Evolutionary conservation across 2,888 invertebrate species (phyloP), one percentile per base, ranked within the genome.

Genomic region (Scaptomyza reducta): DNA sequence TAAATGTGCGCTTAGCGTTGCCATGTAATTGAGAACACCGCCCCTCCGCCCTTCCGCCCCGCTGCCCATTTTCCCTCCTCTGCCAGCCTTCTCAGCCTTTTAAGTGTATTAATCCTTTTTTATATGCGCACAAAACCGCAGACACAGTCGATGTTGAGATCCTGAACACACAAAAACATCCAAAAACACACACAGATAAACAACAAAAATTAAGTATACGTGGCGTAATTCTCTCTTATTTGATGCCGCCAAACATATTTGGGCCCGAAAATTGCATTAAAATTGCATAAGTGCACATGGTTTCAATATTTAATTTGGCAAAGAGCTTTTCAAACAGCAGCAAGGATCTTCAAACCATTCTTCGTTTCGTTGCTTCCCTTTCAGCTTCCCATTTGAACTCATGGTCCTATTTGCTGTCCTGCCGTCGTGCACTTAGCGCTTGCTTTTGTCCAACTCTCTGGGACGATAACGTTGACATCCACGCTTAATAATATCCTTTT

Each of bases 291-390:
- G 85, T 88, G 89, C 89, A 87, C 82, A 87, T 82, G 82, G 76
- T 78, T 82, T 88, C 79, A 88, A 88, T 88, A 89, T 88, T 88
- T 88, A 88, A 88, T 88, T 89, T 89, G 68, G 77, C 77, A 88
- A 88, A 87, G 77, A 87, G 87, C 89, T 87, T 87, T 88, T 62
- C 85, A 66, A 77, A 70, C 67, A 70, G 59, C 63, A 61, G 29
- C 68, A 45, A 44, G 55, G 55, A 62, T 61, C 64, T 56, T 47
- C 46, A 33, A 35, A 27, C 33, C 25, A 13, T 38, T 27, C 16
- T 16, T 11, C 33, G 11, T 40, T 18, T 13, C 16, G n/a, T 29
- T 13, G n/a, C 13, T 27, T 35, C 27, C n/a, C 13, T 11, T 7
- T 7, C 25, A 33, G 35, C 18, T 6, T 18, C 33, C n/a, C 18